A percentile compares a stretch with the other conserved stretches of the same genome.
phyloP scores from a whole-genome alignment of 1,140 invertebrate species.

The Apis cerana region DNA sequence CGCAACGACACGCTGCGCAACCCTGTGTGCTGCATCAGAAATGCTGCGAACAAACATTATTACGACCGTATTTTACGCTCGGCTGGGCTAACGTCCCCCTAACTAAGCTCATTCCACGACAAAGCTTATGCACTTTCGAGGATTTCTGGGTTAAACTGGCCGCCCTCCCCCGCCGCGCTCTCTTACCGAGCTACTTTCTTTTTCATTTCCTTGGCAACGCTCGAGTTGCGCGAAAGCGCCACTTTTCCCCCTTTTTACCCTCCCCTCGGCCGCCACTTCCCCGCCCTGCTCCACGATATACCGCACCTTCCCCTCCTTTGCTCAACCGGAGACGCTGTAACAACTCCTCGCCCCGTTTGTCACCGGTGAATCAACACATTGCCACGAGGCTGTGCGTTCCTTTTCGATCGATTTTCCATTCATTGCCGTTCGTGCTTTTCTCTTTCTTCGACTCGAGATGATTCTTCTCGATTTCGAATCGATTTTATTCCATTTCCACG shows the following conservation, averaged over 20 bases:
- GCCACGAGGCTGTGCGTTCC: neutral
- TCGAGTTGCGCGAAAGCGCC: constrained; percentile 33
- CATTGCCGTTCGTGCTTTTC: neutral
- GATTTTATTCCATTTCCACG: too few species aligned
- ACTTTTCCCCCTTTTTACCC: constrained; percentile 55
- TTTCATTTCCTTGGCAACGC: constrained; percentile 50
- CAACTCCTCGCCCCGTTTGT: neutral
- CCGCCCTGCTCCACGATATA: neutral
- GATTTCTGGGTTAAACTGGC: constrained; percentile 58
- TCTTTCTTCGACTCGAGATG: neutral
- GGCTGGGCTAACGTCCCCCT: constrained; percentile 57
- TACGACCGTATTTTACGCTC: constrained; percentile 69
- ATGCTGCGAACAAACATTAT: constrained; percentile 58
- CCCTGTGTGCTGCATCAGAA: constrained; percentile 42
- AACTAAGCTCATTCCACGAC: constrained; percentile 71
- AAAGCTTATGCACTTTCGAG: constrained; percentile 69
- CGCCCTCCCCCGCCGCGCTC: neutral
- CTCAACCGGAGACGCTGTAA: neutral
- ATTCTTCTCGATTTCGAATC: neutral
- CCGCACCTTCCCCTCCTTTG: neutral
- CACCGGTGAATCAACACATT: neutral
- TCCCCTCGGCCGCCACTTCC: neutral
- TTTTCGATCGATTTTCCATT: neutral
- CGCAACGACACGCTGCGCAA: constrained; percentile 11
- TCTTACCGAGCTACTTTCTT: constrained; percentile 20